These are phyloP conservation scores for Argopecten irradians DNA, from an alignment of 1,140 invertebrate species.

Conservation along the genomic window DNA sequence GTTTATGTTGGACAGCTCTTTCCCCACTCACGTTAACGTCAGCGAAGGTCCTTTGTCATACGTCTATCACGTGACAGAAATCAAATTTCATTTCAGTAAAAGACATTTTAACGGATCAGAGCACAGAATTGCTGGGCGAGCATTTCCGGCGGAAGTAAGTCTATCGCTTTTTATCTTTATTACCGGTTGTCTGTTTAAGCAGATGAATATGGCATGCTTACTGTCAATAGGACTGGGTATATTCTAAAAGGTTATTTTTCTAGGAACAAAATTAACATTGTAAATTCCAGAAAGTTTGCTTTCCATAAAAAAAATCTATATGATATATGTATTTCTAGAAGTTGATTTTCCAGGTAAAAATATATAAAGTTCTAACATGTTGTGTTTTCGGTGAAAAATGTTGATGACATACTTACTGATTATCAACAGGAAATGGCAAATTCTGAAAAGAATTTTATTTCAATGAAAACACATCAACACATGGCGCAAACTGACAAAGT, in stretches of 20 bases:
- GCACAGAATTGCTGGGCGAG: constrained; percentile 86
- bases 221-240: background rate
- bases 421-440: too few relatives aligned
- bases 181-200: background rate
- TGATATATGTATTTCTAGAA: too few relatives aligned
- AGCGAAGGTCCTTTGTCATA: constrained; percentile 69
- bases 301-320: too few relatives aligned
- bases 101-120: constrained; percentile 90
- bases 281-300: too few relatives aligned
- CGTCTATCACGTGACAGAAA: constrained; percentile 61
- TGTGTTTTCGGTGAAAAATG: too few relatives aligned
- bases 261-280: too few relatives aligned
- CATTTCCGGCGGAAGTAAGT: constrained; percentile 72
- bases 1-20: constrained; percentile 54
- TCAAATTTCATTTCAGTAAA: constrained; percentile 92
- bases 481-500: too few relatives aligned
- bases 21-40: constrained; percentile 57
- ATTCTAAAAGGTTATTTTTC: background rate
- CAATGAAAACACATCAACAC: too few relatives aligned
- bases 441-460: too few relatives aligned
- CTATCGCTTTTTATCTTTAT: background rate
- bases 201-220: background rate
- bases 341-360: too few relatives aligned
- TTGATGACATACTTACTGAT: too few relatives aligned
- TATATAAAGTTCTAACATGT: too few relatives aligned